Percentiles rank a stretch among this genome's conserved stretches.
Evolutionary conservation across 2,797 vertebrate genomes (phyloP).

Genomic region (Fistularia tabacaria): DNA sequence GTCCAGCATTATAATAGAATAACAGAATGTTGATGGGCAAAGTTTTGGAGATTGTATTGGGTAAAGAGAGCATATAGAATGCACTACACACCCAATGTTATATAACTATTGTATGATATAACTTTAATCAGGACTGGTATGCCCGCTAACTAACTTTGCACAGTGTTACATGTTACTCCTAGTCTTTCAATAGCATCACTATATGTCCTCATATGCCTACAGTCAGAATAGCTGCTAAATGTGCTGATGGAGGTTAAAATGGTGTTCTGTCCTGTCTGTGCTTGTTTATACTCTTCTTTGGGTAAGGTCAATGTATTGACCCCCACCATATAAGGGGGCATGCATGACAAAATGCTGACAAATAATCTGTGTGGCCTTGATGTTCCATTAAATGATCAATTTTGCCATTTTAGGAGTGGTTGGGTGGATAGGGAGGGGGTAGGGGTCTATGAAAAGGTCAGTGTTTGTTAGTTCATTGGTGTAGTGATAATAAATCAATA

Average conservation of each 20-base stretch:
- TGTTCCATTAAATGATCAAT: slow-evolving; percentile 99
- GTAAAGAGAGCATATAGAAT: no score
- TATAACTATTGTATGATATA: no score
- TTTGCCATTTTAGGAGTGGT: slow-evolving; percentile 52
- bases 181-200: not conserved
- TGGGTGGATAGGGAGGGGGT: slow-evolving; percentile 49
- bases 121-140: no score
- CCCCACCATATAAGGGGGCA: slow-evolving; percentile 69
- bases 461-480: slow-evolving; percentile 97
- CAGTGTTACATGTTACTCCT: no score
- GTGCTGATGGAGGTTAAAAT: slow-evolving; percentile 46
- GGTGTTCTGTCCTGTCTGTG: slow-evolving; percentile 52
- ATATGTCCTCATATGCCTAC: slow-evolving; percentile 24
- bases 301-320: slow-evolving; percentile 86
- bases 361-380: slow-evolving; percentile 89
- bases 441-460: slow-evolving; percentile 87
- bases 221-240: slow-evolving; percentile 45
- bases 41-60: no score
- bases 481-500: slow-evolving; percentile 98
- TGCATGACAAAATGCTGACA: slow-evolving; percentile 71
- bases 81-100: no score
- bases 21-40: no score
- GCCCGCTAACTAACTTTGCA: no score
- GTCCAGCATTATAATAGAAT: no score
- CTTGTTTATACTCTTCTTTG: slow-evolving; percentile 74